Evolutionary conservation across 53 echinoderm and acorn worm species (phyloP), one percentile per base, ranked within the genome.

Genomic region (Holothuria leucospilota): DNA sequence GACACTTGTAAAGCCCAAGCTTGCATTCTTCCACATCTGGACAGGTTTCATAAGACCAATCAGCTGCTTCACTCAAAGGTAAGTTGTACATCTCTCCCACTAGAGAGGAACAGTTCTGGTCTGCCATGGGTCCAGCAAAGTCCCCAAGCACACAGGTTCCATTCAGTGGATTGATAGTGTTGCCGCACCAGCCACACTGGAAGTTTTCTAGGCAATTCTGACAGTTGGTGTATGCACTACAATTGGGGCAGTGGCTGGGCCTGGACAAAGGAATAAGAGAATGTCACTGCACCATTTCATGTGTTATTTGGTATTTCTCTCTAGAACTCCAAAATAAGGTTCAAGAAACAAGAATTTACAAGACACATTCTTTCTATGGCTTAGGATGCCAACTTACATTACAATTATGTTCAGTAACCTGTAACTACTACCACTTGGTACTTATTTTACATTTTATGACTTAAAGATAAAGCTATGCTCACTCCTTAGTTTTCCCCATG

Each of bases 181-280:
- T 92, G 6, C 95, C 98, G 42, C 98, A 97, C 98, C 98, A 97
- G 13, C 98, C 98, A 73, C 98, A 98, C 78, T 91, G 89, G 89
- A 98, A 98, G 18, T 91, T 85, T 12, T 61, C 70, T 41, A 98
- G 86, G 64, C 95, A 95, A 68, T 68, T 82, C 42, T 34, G 52
- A 52, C 95, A 95, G 24, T 74, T 86, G 14, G 86, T 88, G 71
- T 87, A 86, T 8, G 67, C 70, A 4, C 88, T 68, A 69, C 98
- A 98, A 39, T 89, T 69, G 1, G 93, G 92, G 62, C 95, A 95
- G 1, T 59, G 61, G 59, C 86, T 89, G 20, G 88, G 72, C 26
- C 93, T 93, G 68, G 40, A 7, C 41, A 13, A n/a, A 51, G 27
- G 20, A 39, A 84, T 20, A 30, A 71, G 56, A 15, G 4, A 56